Conservation (phyloP, 1,140 invertebrate species). For the Metaphire vulgaris region DNA sequence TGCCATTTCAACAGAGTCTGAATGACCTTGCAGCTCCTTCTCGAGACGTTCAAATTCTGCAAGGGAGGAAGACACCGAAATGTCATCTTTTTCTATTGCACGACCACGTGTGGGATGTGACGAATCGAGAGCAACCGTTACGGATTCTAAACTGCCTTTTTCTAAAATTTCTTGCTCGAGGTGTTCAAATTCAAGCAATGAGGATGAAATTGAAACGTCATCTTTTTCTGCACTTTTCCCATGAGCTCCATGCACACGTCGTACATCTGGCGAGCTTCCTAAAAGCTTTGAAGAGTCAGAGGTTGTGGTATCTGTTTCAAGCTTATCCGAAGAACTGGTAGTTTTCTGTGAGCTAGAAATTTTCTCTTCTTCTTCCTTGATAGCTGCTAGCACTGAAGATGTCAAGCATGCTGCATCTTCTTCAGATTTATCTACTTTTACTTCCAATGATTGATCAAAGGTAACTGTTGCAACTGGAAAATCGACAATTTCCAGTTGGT, state of each 20-base stretch:
- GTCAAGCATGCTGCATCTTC: background rate
- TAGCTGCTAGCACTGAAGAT: background rate
- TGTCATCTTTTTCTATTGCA: slow-evolving; percentile 73
- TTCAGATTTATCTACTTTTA: background rate
- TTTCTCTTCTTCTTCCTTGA: slow-evolving; percentile 19
- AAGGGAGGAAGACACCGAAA: slow-evolving; percentile 82
- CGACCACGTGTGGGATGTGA: slow-evolving; percentile 66
- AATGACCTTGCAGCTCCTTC: slow-evolving; percentile 66
- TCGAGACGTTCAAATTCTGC: slow-evolving; percentile 91
- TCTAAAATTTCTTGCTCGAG: slow-evolving; percentile 48
- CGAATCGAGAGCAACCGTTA: slow-evolving; percentile 53
- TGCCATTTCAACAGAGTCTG: slow-evolving; percentile 29
- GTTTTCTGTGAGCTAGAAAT: slow-evolving; percentile 19
- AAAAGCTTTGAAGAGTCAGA: slow-evolving; percentile 26
- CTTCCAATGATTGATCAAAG: background rate
- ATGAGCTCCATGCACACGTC: slow-evolving; percentile 58
- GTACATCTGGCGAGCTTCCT: slow-evolving; percentile 15
- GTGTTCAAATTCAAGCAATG: slow-evolving; percentile 54
- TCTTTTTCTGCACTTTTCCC: slow-evolving; percentile 46
- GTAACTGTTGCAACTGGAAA: background rate
- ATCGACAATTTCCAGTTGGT: background rate
- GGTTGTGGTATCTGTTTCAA: slow-evolving; percentile 10
- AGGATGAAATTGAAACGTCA: slow-evolving; percentile 53
- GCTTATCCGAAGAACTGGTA: slow-evolving; percentile 19
- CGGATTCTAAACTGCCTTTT: slow-evolving; percentile 45